Evolutionary conservation across 1,140 invertebrate genomes (phyloP).

Genomic region (Drosophila kurseongensis): DNA sequence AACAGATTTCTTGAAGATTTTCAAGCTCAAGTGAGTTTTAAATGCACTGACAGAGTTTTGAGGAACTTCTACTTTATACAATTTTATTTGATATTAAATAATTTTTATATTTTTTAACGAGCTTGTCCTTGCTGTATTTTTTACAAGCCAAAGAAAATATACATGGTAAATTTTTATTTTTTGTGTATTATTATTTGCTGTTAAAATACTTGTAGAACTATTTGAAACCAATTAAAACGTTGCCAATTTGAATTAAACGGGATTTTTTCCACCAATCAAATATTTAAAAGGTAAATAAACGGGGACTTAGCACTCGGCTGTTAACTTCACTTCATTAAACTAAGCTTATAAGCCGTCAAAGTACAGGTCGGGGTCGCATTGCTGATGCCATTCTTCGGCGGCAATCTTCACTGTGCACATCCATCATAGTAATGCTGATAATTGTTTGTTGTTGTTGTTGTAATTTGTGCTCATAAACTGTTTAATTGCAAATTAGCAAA

Average conservation of each 20-base stretch:
- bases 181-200: too few relatives aligned
- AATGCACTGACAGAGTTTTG: slow-evolving; percentile 3
- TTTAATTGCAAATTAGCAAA: slow-evolving; percentile 81
- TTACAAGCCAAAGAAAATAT: too few relatives aligned
- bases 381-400: background rate
- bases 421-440: slow-evolving; percentile 46
- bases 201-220: too few relatives aligned
- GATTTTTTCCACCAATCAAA: too few relatives aligned
- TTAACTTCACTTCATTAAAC: slow-evolving; percentile 1
- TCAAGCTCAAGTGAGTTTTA: background rate
- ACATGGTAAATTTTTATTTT: too few relatives aligned
- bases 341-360: background rate
- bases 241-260: too few relatives aligned
- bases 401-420: slow-evolving; percentile 15
- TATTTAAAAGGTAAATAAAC: too few relatives aligned
- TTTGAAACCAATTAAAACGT: too few relatives aligned
- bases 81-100: background rate
- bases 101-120: too few relatives aligned
- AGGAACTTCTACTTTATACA: too few relatives aligned
- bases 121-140: too few relatives aligned
- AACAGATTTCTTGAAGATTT: slow-evolving; percentile 27
- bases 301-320: background rate
- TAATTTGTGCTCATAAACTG: slow-evolving; percentile 80
- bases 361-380: background rate
- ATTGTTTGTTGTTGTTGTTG: slow-evolving; percentile 58